Conservation (phyloP, 2,797 vertebrate species). For the Cetoscarus ocellatus region DNA sequence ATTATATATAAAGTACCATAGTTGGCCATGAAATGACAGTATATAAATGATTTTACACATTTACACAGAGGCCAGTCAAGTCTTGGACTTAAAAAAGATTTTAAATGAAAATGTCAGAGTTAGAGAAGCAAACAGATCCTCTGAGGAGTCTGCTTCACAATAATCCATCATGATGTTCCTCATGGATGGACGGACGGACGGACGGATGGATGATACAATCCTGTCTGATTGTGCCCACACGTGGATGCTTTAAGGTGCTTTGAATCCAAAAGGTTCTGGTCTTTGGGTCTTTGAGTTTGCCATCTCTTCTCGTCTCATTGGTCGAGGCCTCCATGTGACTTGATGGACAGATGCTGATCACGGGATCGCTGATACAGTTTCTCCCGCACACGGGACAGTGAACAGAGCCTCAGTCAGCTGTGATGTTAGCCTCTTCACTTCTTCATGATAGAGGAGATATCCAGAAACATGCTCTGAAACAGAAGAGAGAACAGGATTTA, state of each 20-base stretch:
- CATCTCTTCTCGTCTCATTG: slow-evolving; percentile 41
- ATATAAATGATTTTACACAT: slow-evolving; percentile 59
- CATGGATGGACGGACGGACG: neutral
- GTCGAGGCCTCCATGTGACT: slow-evolving; percentile 52
- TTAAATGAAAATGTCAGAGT: slow-evolving; percentile 27
- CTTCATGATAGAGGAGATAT: slow-evolving; percentile 97
- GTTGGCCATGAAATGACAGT: slow-evolving; percentile 30
- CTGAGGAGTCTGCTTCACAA: slow-evolving; percentile 27
- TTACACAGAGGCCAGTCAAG: slow-evolving; percentile 38
- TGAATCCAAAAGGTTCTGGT: slow-evolving; percentile 31
- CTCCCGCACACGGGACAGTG: slow-evolving; percentile 25
- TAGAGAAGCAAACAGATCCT: slow-evolving; percentile 45
- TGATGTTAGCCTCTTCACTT: slow-evolving; percentile 81
- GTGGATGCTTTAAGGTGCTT: slow-evolving; percentile 73
- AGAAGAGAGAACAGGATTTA: slow-evolving; percentile 53
- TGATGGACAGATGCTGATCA: slow-evolving; percentile 48
- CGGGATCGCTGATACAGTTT: slow-evolving; percentile 66
- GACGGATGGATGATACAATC: slow-evolving; percentile 24
- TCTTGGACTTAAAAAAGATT: slow-evolving; percentile 50
- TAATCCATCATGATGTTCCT: slow-evolving; percentile 11
- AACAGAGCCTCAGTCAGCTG: slow-evolving; percentile 14
- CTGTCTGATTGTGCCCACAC: slow-evolving; percentile 24
- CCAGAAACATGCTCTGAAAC: slow-evolving; percentile 94
- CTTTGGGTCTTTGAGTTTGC: slow-evolving; percentile 34
- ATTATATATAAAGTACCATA: slow-evolving; percentile 60